Evolutionary conservation across 2,797 vertebrate species (phyloP), one percentile per base, ranked within the genome.

Genomic region (Momotus momota): DNA sequence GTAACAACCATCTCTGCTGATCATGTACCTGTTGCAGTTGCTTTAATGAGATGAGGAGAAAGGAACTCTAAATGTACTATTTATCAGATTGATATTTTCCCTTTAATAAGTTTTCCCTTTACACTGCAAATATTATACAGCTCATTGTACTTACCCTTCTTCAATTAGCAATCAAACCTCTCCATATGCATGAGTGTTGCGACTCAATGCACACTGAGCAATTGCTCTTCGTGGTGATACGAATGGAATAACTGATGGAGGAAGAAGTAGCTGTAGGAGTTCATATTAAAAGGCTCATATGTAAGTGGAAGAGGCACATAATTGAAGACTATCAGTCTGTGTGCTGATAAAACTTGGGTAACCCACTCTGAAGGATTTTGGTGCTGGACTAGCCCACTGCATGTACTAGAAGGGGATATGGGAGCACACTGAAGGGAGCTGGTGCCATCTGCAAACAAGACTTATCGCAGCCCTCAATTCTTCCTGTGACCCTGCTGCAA

Each of bases 41-140:
- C 90, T 70, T 82, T 82, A 80, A 81, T 31, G 65, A 62, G 49
- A 14, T 55, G 31, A 77, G 19, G 17, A 33, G 29, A 92, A 94
- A 81, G 52, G 57, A 91, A 43, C 12, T 81, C 46, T 74, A 90
- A 79, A 80, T 67, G 25, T 12, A n/a, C 40, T 85, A 60, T 96
- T 92, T 81, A 86, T 94, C 85, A 92, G 73, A 22, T 14, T 81
- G 57, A 90, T 87, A 49, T 48, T 90, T 97, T 94, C 79, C 52
- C 65, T 93, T 94, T 79, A 81, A 46, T 79, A 93, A 65, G 14
- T 82, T 90, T 86, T 95, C 19, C 7, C 9, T 1, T 74, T 81
- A 45, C 8, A 26, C 58, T 67, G 38, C 35, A 90, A 78, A 94
- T 92, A 38, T 89, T 57, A 40, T 38, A 65, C 71, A 94, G 26